These are phyloP conservation scores for Epinotia nisella DNA, from an alignment of 2,888 invertebrate genomes.

Conservation along the genomic window DNA sequence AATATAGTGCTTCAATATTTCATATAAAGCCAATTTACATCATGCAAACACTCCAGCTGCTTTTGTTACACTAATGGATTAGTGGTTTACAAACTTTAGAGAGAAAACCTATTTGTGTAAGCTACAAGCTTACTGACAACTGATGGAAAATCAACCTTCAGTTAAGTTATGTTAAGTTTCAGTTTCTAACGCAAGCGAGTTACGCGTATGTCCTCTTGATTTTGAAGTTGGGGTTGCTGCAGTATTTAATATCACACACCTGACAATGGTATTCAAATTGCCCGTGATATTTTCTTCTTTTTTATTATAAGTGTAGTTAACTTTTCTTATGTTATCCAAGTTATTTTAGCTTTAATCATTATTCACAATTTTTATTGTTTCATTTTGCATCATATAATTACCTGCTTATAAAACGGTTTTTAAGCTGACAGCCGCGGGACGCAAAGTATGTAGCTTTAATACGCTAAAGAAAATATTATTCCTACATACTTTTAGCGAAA, in stretches of 20 bases:
- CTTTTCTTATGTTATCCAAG: not conserved
- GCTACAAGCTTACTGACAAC: not conserved
- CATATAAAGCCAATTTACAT: conserved; percentile 11
- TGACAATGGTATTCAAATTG: not conserved
- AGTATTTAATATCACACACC: conserved; percentile 6
- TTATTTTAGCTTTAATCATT: no score
- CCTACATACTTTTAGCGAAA: not conserved
- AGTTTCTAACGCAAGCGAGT: not conserved
- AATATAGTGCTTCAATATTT: conserved; percentile 28
- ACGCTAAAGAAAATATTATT: no score
- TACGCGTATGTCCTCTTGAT: not conserved
- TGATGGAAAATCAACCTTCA: not conserved
- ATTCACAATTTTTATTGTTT: no score
- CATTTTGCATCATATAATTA: no score
- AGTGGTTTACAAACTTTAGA: conserved; percentile 22
- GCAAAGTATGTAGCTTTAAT: no score
- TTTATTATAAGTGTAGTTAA: not conserved
- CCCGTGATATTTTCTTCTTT: no score
- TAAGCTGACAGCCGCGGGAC: no score
- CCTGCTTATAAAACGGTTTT: no score
- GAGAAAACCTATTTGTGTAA: not conserved
- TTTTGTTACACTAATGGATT: conserved; percentile 29
- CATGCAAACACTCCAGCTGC: conserved; percentile 17
- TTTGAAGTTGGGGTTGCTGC: not conserved
- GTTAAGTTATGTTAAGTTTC: no score